Conservation (phyloP, 2,888 invertebrate genomes). For the Trichogramma dendrolimi region DNA sequence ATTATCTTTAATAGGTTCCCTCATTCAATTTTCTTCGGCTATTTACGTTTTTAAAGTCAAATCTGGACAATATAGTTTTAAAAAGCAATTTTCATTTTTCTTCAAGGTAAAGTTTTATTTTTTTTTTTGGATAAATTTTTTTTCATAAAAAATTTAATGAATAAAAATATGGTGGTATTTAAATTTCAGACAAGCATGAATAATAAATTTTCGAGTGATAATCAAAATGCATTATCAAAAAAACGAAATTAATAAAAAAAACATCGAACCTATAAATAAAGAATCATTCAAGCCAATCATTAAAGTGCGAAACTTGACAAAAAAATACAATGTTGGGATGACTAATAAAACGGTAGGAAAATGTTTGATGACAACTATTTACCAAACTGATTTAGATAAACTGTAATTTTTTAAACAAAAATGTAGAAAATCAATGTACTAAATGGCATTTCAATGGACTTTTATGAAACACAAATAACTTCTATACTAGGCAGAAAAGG, state of each 20-base stretch:
- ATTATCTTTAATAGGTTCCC: conserved; percentile 64
- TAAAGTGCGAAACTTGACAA: conserved; percentile 54
- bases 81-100: conserved; percentile 73
- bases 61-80: conserved; percentile 79
- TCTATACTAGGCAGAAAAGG: conserved; percentile 77
- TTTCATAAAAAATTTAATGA: no score
- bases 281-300: conserved; percentile 48
- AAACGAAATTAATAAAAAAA: conserved; percentile 25
- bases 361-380: not conserved
- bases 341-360: conserved; percentile 34
- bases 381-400: not conserved
- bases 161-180: no score
- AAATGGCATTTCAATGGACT: conserved; percentile 33
- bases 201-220: no score
- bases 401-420: not conserved
- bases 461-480: conserved; percentile 83
- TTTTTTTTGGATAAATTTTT: no score
- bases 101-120: conserved; percentile 29
- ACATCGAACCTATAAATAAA: conserved; percentile 44
- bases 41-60: conserved; percentile 80
- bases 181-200: no score
- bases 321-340: conserved; percentile 41
- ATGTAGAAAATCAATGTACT: conserved; percentile 32
- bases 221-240: not conserved
- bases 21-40: conserved; percentile 69